A percentile compares a stretch with the other conserved stretches of the same genome.
phyloP scores from a whole-genome alignment of 2,797 vertebrate genomes.

The Natrix natrix region DNA sequence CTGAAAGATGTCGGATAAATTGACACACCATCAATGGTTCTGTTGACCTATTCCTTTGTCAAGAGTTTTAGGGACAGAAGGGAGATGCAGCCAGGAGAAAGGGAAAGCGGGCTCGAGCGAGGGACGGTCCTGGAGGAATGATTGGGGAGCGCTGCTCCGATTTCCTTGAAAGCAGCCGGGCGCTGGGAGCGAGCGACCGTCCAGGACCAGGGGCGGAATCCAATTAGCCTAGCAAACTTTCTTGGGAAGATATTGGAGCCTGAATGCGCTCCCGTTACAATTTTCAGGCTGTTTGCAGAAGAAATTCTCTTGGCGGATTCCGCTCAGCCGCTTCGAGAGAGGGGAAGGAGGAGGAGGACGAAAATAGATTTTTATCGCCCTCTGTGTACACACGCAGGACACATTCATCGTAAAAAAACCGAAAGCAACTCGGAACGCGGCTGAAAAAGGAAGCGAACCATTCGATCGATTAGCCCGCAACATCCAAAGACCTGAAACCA shows the following conservation, averaged over 20 bases:
- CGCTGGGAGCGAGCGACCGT: neutral
- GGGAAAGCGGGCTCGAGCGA: conserved; percentile 9
- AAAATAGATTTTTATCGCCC: neutral
- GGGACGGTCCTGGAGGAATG: conserved; percentile 7
- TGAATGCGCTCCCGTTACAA: neutral
- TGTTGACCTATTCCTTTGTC: neutral
- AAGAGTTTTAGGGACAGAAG: neutral
- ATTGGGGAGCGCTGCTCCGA: neutral
- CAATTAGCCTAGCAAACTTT: too few species aligned
- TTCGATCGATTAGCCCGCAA: neutral
- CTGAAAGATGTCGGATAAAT: neutral
- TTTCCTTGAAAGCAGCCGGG: neutral
- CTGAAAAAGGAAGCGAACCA: neutral
- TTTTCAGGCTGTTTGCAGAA: neutral
- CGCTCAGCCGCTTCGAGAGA: neutral
- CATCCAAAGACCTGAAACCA: neutral
- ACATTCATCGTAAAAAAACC: neutral
- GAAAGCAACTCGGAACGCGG: neutral
- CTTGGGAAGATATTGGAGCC: neutral
- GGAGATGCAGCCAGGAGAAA: neutral
- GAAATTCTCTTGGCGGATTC: too few species aligned
- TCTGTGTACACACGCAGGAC: neutral
- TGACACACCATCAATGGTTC: neutral
- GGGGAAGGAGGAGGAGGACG: neutral
- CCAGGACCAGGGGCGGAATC: neutral